Percentiles rank a stretch among this genome's conserved stretches.
Evolutionary conservation across 1,140 invertebrate genomes (phyloP).

Genomic region (Drosophila eugracilis): DNA sequence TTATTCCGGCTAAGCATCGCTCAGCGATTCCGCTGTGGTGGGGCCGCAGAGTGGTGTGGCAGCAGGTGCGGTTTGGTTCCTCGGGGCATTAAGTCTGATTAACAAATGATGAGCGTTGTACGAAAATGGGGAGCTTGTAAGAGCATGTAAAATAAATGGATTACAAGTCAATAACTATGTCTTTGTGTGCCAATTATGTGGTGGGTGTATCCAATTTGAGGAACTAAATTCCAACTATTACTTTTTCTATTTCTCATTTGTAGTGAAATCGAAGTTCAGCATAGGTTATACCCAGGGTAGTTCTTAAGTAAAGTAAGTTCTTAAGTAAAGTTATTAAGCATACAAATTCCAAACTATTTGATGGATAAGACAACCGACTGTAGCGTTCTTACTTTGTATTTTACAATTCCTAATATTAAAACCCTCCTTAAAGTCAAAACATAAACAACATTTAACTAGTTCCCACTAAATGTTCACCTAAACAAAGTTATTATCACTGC

Average conservation of each 20-base stretch:
- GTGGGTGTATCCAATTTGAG: constrained; percentile 2
- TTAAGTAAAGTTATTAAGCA: too few relatives aligned
- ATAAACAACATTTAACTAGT: not conserved
- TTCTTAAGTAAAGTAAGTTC: too few relatives aligned
- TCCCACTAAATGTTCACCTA: constrained; percentile 4
- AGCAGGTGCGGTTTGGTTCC: constrained; percentile 45
- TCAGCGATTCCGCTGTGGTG: constrained; percentile 18
- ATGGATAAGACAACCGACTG: too few relatives aligned
- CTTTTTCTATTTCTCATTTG: too few relatives aligned
- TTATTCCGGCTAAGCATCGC: constrained; percentile 55
- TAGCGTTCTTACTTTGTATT: not conserved
- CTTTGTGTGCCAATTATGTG: not conserved
- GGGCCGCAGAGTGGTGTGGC: constrained; percentile 28
- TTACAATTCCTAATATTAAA: not conserved
- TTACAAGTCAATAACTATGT: constrained; percentile 11
- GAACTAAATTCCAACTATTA: not conserved
- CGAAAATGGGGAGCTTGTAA: too few relatives aligned
- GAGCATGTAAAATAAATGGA: constrained; percentile 18
- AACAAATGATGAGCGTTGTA: constrained; percentile 35
- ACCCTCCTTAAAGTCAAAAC: not conserved
- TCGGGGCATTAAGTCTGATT: constrained; percentile 48
- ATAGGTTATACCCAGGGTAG: too few relatives aligned
- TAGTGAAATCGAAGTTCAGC: too few relatives aligned
- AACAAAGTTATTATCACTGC: constrained; percentile 31
- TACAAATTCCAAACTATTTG: too few relatives aligned